Evolutionary conservation across 1,140 invertebrate species (phyloP).

Genomic region (Mercenaria mercenaria): DNA sequence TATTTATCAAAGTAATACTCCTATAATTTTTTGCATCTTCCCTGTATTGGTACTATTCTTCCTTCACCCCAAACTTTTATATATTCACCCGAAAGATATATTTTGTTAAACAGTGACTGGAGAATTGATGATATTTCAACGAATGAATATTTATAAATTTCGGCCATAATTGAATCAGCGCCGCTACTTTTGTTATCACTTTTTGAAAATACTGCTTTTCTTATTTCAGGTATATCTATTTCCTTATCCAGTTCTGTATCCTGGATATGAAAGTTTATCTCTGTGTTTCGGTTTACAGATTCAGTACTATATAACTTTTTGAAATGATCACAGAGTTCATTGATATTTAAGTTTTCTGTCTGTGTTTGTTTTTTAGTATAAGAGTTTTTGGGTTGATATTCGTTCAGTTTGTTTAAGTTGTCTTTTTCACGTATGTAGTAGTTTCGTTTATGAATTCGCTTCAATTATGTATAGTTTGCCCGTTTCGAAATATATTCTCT

Average conservation of each 20-base stretch:
- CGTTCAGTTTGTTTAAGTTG: not conserved
- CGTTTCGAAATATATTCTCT: not conserved
- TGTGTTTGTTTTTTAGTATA: not conserved
- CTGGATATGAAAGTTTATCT: not conserved
- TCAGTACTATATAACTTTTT: conserved; percentile 5
- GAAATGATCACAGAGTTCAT: not conserved
- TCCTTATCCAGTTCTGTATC: not conserved
- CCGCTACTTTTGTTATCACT: conserved; percentile 18
- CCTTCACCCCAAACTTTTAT: not conserved
- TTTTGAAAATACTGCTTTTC: not conserved
- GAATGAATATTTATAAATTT: conserved; percentile 6
- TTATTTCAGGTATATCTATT: not conserved
- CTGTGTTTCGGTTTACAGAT: not conserved
- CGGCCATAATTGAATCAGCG: not conserved
- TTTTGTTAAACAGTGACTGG: not conserved
- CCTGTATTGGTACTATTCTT: not conserved
- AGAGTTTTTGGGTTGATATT: not conserved
- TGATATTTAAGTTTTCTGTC: not conserved
- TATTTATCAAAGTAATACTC: no score
- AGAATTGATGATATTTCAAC: not conserved
- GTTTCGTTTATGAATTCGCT: not conserved
- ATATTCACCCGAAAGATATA: not conserved
- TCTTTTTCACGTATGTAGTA: not conserved
- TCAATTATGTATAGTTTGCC: not conserved
- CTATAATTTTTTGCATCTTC: no score